phyloP scores from a whole-genome alignment of 2,888 invertebrate species.

The Amaurobius ferox region DNA sequence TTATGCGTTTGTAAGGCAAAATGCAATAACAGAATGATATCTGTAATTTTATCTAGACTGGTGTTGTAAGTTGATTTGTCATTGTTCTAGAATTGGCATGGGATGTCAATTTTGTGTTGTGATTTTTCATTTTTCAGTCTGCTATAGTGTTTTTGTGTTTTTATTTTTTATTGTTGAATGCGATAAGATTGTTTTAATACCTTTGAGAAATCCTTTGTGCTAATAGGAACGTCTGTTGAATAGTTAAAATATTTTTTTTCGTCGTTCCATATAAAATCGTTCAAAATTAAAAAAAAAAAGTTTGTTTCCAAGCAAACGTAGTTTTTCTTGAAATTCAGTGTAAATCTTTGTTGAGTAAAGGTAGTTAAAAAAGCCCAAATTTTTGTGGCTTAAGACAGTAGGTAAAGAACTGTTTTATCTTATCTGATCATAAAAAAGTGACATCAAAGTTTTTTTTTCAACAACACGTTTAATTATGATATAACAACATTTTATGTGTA shows the following conservation, averaged over 20 bases:
- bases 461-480: no score
- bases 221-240: background rate
- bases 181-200: background rate
- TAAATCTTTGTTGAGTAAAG: no score
- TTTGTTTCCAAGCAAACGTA: no score
- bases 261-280: no score
- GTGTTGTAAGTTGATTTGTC: slow-evolving; percentile 30
- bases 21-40: slow-evolving; percentile 34
- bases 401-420: no score
- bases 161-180: background rate
- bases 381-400: no score
- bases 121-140: background rate
- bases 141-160: background rate
- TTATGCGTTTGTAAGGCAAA: background rate
- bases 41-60: slow-evolving; percentile 42
- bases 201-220: background rate
- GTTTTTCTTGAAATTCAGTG: no score
- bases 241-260: background rate
- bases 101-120: background rate
- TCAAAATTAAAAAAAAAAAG: no score
- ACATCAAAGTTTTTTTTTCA: no score
- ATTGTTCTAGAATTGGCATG: background rate
- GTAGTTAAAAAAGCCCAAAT: no score
- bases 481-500: no score
- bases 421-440: no score